Base-by-base conservation (phyloP, 2,888 invertebrate species). In the Hirudinaria manillensis region DNA sequence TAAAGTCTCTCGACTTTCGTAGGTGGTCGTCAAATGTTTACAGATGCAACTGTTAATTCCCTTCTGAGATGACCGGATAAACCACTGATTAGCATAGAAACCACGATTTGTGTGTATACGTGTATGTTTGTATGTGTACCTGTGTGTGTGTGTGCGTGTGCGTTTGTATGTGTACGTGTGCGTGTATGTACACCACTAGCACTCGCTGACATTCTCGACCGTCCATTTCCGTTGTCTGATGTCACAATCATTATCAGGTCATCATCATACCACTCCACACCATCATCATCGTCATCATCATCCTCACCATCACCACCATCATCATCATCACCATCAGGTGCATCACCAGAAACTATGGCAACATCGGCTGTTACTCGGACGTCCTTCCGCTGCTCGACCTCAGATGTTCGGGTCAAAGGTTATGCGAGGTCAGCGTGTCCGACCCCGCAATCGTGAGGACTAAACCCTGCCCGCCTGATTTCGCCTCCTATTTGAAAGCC, bases 381-480 rank as follows among this genome's bases (percentile, higher is more conserved):
- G 75, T 76, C 45, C 27, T 76, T 51, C 36, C 56, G 2, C 61
- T 76, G 36, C 61, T 78, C 71, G 78, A 77, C 61, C 71, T 70
- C 45, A 65, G 38, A 68, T 78, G 78, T 51, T 78, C 78, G 19
- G 76, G 76, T 19, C 38, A 73, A 29, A 72, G 71, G 34, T 74
- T 71, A 19, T 78, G 78, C 72, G 72, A 70, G 27, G 70, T 78
- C 75, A 75, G 76, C 34, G 77, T 76, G 36, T 77, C 78, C 7
- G 78, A 78, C 68, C 75, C 77, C 0, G 72, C 66, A 24, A 53
- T 78, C 34, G 77, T 78, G 19, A 61, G 77, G 19, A 78, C 78
- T 21, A 73, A 77, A 36, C 78, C 78, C 0, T 78, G 78, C 56
- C 77, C 78, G 10, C 67, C 68, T 3, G 77, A 78, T 67, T 78